phyloP scores from a whole-genome alignment of 2,888 invertebrate genomes.

The Philereme vetulata region DNA sequence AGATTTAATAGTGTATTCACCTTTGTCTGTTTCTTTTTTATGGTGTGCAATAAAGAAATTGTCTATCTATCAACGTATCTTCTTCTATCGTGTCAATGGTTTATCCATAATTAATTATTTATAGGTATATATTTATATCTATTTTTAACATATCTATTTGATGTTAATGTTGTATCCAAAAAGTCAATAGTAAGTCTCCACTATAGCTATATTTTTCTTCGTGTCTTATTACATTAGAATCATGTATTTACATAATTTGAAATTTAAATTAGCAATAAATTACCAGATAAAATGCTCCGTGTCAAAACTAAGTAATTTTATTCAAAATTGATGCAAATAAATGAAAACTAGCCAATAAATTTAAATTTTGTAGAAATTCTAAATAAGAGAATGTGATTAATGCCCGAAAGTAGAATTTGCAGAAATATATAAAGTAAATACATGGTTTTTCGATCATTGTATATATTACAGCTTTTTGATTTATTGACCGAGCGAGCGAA shows the following conservation, averaged over 20 bases:
- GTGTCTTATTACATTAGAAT: slow-evolving; percentile 8
- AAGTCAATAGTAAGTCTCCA: slow-evolving; percentile 9
- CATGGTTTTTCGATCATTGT: slow-evolving; percentile 9
- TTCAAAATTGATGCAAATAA: slow-evolving; percentile 25
- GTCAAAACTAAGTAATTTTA: slow-evolving; percentile 24
- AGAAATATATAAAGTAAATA: slow-evolving; percentile 14
- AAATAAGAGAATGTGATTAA: slow-evolving; percentile 11
- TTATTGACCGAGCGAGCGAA: too few relatives aligned
- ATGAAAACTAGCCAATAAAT: slow-evolving; percentile 20
- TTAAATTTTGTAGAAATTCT: slow-evolving; percentile 11
- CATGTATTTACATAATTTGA: slow-evolving; percentile 7
- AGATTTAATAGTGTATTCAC: too few relatives aligned
- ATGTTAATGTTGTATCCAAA: slow-evolving; percentile 1
- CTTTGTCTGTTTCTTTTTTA: too few relatives aligned
- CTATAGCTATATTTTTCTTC: slow-evolving; percentile 11
- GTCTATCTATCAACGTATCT: too few relatives aligned
- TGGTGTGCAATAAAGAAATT: too few relatives aligned
- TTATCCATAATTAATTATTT: too few relatives aligned
- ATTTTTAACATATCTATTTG: too few relatives aligned
- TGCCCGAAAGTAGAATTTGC: slow-evolving; percentile 5
- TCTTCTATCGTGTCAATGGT: too few relatives aligned
- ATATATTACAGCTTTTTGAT: neutral
- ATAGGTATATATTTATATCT: too few relatives aligned
- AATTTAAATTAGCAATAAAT: slow-evolving; percentile 20
- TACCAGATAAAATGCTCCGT: slow-evolving; percentile 10